Base-by-base conservation (phyloP, 2,888 invertebrate species). In the Aphrophora alni region DNA sequence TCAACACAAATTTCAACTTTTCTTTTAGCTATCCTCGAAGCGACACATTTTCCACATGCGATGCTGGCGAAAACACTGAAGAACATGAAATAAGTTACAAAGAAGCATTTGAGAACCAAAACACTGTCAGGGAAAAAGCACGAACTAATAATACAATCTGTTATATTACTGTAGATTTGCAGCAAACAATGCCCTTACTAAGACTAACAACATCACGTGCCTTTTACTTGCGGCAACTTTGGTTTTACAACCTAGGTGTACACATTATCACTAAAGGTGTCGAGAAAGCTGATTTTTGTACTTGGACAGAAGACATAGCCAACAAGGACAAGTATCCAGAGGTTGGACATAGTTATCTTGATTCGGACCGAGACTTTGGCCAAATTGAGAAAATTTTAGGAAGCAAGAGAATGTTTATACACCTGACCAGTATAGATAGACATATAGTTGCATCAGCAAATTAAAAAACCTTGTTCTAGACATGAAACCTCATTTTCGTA, bases 21-120 rank as follows among this genome's bases (percentile, higher is more conserved):
- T n/a, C n/a, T n/a, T n/a, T n/a, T n/a, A n/a, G n/a, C n/a, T 78
- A 10, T 24, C 83, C 84, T 70, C 83, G 81, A 81, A 84, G 83
- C 82, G 84, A 84, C 75, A 85, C 85, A 14, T 84, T 83, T 73
- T 70, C 73, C 69, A 83, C 76, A 27, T 84, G 84, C 69, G 84
- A 84, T 75, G 69, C 78, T 28, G 82, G 82, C 17, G 78, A 84
- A 78, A 73, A 73, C 38, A 81, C 75, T 77, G 80, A 78, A 10
- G 78, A 72, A 73, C 82, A 82, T 51, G 70, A 33, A 76, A 75
- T 78, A 76, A 81, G 76, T 76, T 80, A 80, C 44, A 51, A 78
- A 28, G 74, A 26, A 71, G 59, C 59, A 25, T 80, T 80, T 68
- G 75, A 83, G 28, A 27, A 76, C 28, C 78, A 81, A 28, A 82